These are phyloP conservation scores for Tetragnatha montana DNA, from an alignment of 2,888 invertebrate species.

Conservation along the genomic window DNA sequence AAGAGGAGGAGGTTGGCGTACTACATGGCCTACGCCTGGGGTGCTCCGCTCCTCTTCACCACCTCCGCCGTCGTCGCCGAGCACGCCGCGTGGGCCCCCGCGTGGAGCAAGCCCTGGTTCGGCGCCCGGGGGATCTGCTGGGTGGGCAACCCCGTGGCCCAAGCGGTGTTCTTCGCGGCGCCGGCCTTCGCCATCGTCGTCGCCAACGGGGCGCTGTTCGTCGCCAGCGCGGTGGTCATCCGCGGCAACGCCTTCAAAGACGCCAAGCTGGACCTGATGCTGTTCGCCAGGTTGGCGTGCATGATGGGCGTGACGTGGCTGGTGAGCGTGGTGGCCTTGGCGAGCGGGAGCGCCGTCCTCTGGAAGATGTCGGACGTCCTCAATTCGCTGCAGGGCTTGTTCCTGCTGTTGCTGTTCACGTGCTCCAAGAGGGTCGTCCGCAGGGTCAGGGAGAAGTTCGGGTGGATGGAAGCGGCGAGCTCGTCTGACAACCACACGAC, in stretches of 20 bases:
- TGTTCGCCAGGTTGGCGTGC: constrained; percentile 77
- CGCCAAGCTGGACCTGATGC: constrained; percentile 51
- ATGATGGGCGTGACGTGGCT: constrained; percentile 79
- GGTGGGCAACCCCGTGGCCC: constrained; percentile 9
- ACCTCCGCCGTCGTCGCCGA: constrained; percentile 67
- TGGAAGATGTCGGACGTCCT: constrained; percentile 78
- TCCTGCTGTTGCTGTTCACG: constrained; percentile 78
- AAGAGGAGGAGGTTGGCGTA: constrained; percentile 58
- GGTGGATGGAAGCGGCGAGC: neutral
- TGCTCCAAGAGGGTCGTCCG: constrained; percentile 77
- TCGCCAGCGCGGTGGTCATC: constrained; percentile 42
- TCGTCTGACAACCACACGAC: neutral
- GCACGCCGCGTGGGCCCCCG: neutral
- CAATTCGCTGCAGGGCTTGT: constrained; percentile 78
- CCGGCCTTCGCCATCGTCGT: constrained; percentile 43
- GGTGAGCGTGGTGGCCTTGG: constrained; percentile 77
- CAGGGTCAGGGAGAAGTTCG: neutral
- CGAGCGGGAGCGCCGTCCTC: constrained; percentile 74
- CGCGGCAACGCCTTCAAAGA: constrained; percentile 44
- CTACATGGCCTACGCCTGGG: constrained; percentile 77
- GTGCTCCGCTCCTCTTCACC: constrained; percentile 75
- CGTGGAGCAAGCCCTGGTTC: constrained; percentile 22
- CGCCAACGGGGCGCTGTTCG: constrained; percentile 53
- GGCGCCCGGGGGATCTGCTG: constrained; percentile 40
- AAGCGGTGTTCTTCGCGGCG: constrained; percentile 29